Base-by-base conservation (phyloP, 2,797 vertebrate species). In the Tragopan temminckii region DNA sequence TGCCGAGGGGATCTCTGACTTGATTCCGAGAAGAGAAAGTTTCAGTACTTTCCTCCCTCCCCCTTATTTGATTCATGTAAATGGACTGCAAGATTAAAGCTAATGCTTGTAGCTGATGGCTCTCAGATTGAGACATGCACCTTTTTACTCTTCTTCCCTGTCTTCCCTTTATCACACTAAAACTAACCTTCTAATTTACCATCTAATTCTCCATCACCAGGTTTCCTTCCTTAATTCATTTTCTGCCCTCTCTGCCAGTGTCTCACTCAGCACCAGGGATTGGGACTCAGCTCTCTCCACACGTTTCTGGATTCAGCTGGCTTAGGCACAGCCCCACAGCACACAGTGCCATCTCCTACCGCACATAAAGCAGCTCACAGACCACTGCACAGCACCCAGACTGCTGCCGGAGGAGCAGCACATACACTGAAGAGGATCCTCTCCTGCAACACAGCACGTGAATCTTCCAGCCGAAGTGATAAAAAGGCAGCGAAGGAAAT, bases 151-250 rank as follows among this genome's bases (percentile, higher is more conserved):
- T n/a, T 58, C 75, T 50, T 78, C 83, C 62, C 42, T 38, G 53
- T 75, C 89, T 63, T 66, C 18, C 63, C 50, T 69, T 71, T 61
- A 45, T 67, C 75, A 85, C 72, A 64, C 57, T 61, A 58, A 52
- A 68, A 50, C 58, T 33, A 83, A 58, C 80, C 42, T 85, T 48
- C 55, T 89, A 77, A 71, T 68, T 80, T 17, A 57, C 61, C 42
- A n/a, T 18, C 42, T 43, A n/a, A n/a, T 17, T 67, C 83, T 71
- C 58, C 62, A 55, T 78, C 35, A 7, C 25, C n/a, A 31, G 5
- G 24, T 93, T 71, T 76, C 71, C 69, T 86, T 78, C 59, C 24
- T 66, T 72, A 71, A 35, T 74, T 93, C 70, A 57, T 70, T n/a
- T 50, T 31, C 57, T 3, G 2, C 36, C 57, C 53, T n/a, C 48